A percentile compares a stretch with the other conserved stretches of the same genome.
Evolutionary conservation across 2,797 vertebrate genomes (phyloP).

Genomic region (Chloroceryle amazona): DNA sequence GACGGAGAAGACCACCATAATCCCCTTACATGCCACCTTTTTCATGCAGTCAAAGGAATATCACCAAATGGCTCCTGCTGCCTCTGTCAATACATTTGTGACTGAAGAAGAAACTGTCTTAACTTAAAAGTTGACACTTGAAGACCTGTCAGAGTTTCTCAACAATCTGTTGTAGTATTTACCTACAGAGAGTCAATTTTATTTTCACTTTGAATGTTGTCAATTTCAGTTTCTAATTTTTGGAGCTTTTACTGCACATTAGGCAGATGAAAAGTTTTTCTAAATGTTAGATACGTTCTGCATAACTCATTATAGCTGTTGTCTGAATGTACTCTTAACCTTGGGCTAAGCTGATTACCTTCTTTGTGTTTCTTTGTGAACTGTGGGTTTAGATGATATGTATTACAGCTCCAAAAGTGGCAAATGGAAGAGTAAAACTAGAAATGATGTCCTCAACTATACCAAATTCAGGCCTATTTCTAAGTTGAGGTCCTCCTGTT

Average conservation of each 20-base stretch:
- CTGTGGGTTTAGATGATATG: rapidly evolving
- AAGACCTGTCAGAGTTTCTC: not conserved
- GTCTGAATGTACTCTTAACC: not conserved
- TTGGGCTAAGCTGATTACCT: not conserved
- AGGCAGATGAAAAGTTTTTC: not conserved
- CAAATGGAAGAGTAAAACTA: not conserved
- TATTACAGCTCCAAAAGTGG: not conserved
- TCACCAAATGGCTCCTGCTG: not conserved
- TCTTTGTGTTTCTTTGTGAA: not conserved
- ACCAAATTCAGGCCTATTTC: not conserved
- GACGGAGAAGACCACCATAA: not conserved
- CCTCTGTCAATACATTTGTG: not conserved
- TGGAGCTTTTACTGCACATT: not conserved
- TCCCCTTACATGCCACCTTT: not conserved
- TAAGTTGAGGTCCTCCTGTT: not conserved
- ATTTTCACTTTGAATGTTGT: not conserved
- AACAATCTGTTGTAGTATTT: not conserved
- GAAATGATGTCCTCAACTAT: not conserved
- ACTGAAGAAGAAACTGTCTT: not conserved
- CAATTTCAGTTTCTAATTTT: not conserved
- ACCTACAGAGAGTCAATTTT: not conserved
- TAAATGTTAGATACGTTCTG: not conserved
- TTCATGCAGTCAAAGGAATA: not conserved
- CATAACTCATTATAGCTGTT: not conserved
- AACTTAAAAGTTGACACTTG: not conserved